Base-by-base conservation (phyloP, 2,797 vertebrate species). In the Phalanger gymnotis region DNA sequence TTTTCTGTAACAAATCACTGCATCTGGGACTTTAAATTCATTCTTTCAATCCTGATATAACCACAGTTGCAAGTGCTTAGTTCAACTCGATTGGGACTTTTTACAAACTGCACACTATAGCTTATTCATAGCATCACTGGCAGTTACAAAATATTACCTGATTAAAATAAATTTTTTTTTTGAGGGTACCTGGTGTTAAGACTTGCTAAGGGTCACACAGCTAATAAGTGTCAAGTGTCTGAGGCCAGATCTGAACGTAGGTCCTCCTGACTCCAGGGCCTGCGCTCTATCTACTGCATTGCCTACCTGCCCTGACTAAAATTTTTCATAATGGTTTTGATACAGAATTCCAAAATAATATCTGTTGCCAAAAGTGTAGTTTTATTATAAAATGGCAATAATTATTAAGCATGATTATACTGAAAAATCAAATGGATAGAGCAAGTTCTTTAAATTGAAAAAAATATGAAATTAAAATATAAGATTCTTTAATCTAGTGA, bases 101-200 rank as follows among this genome's bases (percentile, higher is more conserved):
- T 94, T n/a, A 94, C 91, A 58, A 27, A 93, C 2, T 55, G 31
- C 3, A 53, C 7, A 91, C 34, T 91, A 91, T 34, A 91, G 31
- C 92, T 92, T 92, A 90, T 34, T 93, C 53, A 95, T n/a, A 95
- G 87, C 61, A 51, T 94, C 93, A 95, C 1, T 54, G 4, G 22
- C 14, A 95, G 53, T 92, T 94, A 7, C 25, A 96, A 92, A 93
- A 93, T 31, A 87, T 54, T 90, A 91, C n/a, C 2, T 90, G 57
- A n/a, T 47, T 54, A 61, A 90, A 91, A 91, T 90, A 7, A 54
- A 31, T 30, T 57, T 57, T 57, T 55, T 57, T 57, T 57, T 57
- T 27, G 27, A 30, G 10, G 28, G 56, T 28, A 57, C 27, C 56
- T 57, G 56, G 28, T 6, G 2, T 30, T 57, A 57, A 11, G 56